Evolutionary conservation across 2,797 vertebrate species (phyloP), one percentile per base, ranked within the genome.

Genomic region (Falco peregrinus): DNA sequence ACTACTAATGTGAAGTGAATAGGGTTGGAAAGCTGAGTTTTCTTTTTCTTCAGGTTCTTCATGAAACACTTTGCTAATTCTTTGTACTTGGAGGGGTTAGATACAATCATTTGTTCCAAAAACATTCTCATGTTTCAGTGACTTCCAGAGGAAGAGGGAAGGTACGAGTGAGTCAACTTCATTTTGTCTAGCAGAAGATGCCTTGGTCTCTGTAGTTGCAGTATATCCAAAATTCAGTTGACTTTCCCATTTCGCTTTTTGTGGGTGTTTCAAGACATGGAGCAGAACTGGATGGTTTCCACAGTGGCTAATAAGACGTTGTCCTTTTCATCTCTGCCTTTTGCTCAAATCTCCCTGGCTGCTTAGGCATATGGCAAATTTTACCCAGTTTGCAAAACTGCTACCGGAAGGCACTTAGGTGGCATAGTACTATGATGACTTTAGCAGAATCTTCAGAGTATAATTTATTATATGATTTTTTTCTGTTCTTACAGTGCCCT

Each of bases 31-130:
- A 70, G 25, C 41, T 59, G 57, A 12, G 9, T 33, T 85, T 94
- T 95, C 68, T 78, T n/a, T 24, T 70, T 89, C 78, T 68, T 68
- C 87, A 96, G 95, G 64, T 96, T 97, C 76, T 87, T 97, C 92
- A 69, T 92, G 75, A 69, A 57, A 64, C 76, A 94, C 54, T 93
- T 92, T n/a, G 71, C 92, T 24, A 84, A 94, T 43, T 95, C 94
- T 33, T 87, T 96, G 25, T 97, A 95, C 75, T 96, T 94, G 69
- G 70, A 97, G 76, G 69, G 95, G 61, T 54, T 96, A 13, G 70
- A 96, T 41, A 89, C 65, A 82, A 94, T 91, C 33, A 73, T 96
- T 70, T 95, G 92, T 79, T 93, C 80, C 63, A 91, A 75, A 59
- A 86, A 89, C 2, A 8, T 95, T 60, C 18, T 96, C 20, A 11